Conservation (phyloP, 2,888 invertebrate species). For the Diachrysia chrysitis region DNA sequence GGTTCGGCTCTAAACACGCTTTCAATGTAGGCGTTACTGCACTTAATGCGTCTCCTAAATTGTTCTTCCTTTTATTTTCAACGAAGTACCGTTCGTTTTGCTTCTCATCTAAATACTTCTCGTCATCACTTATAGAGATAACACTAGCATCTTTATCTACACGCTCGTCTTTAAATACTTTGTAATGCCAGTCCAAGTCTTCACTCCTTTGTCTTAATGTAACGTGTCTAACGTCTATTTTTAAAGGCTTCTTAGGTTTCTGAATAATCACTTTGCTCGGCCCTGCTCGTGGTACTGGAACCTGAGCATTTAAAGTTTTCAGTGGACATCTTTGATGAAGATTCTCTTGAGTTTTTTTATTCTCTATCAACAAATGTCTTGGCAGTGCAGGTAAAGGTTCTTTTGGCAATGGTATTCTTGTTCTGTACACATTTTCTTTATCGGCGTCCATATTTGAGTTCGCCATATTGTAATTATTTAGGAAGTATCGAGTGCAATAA, state of each 20-base stretch:
- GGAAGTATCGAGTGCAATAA: constrained; percentile 14
- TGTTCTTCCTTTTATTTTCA: constrained; percentile 52
- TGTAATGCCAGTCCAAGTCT: constrained; percentile 68
- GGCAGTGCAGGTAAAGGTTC: constrained; percentile 74
- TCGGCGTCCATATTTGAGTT: constrained; percentile 64
- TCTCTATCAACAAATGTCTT: constrained; percentile 63
- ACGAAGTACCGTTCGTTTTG: constrained; percentile 36
- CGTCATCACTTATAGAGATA: constrained; percentile 67
- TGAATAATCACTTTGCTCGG: constrained; percentile 38
- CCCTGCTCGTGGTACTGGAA: constrained; percentile 36
- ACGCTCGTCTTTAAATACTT: constrained; percentile 67
- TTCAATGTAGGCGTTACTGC: constrained; percentile 68
- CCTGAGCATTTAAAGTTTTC: constrained; percentile 64
- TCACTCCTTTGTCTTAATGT: constrained; percentile 66
- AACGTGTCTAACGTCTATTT: constrained; percentile 67
- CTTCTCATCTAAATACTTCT: constrained; percentile 43
- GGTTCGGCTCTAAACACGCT: constrained; percentile 62
- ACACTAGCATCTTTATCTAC: constrained; percentile 49
- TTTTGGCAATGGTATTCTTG: constrained; percentile 76
- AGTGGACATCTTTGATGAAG: constrained; percentile 65
- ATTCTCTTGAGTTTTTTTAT: constrained; percentile 25
- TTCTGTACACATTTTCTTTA: constrained; percentile 72
- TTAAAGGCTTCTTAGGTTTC: constrained; percentile 37
- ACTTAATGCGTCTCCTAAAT: constrained; percentile 46
- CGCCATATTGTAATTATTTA: constrained; percentile 39